phyloP scores from a whole-genome alignment of 2,888 invertebrate species.

The Sphinx pinastri region DNA sequence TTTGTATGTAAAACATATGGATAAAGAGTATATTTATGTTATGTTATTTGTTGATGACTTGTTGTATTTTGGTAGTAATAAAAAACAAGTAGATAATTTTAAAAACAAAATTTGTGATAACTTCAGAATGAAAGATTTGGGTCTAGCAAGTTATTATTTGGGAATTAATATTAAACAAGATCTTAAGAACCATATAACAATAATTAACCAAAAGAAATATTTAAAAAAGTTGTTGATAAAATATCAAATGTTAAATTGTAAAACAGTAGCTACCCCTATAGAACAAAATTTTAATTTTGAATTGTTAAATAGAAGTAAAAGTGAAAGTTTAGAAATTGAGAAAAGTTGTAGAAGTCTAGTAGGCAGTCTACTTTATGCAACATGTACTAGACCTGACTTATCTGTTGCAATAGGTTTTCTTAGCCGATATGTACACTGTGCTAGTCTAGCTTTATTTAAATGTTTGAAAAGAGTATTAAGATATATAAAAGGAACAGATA shows the following conservation, averaged over 20 bases:
- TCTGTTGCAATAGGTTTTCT: constrained; percentile 26
- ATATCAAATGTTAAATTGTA: constrained; percentile 13
- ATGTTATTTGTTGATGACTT: background rate
- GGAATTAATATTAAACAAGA: background rate
- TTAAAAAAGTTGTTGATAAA: background rate
- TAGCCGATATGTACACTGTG: constrained; percentile 28
- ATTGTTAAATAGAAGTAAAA: constrained; percentile 9
- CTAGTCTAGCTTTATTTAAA: too few relatives aligned
- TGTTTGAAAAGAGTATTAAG: background rate
- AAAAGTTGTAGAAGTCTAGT: constrained; percentile 7
- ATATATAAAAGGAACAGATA: background rate
- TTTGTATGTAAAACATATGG: background rate
- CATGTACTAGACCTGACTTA: constrained; percentile 5
- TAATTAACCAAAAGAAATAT: background rate
- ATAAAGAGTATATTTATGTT: background rate
- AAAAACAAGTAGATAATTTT: background rate
- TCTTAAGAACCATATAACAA: background rate
- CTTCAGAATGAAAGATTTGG: background rate
- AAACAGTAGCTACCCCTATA: constrained; percentile 24
- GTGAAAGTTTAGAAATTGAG: constrained; percentile 24
- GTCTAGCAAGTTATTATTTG: background rate
- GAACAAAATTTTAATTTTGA: constrained; percentile 27
- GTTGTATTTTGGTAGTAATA: background rate
- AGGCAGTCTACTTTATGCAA: background rate
- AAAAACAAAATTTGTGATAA: background rate